Conservation (phyloP, 2,888 invertebrate genomes). For the Eulithis prunata region DNA sequence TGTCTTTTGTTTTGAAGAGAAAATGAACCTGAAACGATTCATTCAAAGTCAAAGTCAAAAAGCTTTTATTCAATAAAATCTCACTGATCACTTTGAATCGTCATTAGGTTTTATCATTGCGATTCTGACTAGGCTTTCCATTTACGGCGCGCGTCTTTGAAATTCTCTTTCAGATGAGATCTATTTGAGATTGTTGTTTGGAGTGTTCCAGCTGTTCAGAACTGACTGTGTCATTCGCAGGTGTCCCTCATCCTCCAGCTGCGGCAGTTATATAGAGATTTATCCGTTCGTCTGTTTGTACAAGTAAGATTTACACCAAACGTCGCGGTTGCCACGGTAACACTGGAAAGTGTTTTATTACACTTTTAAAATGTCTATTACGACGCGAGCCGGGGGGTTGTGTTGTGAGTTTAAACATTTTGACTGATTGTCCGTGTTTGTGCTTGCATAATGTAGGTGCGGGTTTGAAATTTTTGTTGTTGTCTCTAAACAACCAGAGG, state of each 20-base stretch:
- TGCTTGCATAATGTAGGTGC: too few species aligned
- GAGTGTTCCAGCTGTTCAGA: slow-evolving; percentile 3
- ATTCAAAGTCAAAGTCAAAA: too few species aligned
- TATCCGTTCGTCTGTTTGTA: slow-evolving; percentile 31
- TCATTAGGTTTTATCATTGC: too few species aligned
- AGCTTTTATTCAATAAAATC: too few species aligned
- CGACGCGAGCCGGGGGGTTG: background rate
- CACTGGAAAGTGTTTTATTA: slow-evolving; percentile 18
- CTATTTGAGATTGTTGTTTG: background rate
- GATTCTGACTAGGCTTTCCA: too few species aligned
- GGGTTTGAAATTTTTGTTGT: too few species aligned
- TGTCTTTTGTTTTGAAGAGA: too few species aligned
- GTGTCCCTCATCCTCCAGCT: slow-evolving; percentile 42
- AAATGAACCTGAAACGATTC: too few species aligned
- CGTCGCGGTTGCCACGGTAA: slow-evolving; percentile 26
- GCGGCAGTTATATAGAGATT: slow-evolving; percentile 30
- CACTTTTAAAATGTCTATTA: slow-evolving; percentile 10
- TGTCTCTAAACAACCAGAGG: too few species aligned
- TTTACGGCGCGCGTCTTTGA: too few species aligned
- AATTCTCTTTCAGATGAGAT: too few species aligned
- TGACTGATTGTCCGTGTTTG: background rate
- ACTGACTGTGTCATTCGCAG: slow-evolving; percentile 23
- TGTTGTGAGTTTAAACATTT: background rate
- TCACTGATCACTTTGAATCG: too few species aligned
- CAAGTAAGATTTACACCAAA: slow-evolving; percentile 27